Evolutionary conservation across 2,797 vertebrate species (phyloP).

Genomic region (Characodon lateralis): DNA sequence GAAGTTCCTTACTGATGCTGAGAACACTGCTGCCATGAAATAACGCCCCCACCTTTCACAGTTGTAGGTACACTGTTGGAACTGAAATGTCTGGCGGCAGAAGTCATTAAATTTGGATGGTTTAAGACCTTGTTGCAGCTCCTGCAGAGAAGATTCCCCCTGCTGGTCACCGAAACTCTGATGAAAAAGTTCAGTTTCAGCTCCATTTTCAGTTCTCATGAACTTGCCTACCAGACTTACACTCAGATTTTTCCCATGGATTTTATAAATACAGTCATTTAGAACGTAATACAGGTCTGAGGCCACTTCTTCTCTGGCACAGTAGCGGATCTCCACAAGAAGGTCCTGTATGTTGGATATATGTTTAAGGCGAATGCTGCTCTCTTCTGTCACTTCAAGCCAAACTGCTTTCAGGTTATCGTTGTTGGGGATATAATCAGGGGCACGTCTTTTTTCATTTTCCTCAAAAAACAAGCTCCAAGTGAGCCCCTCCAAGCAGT

Average conservation of each 20-base stretch:
- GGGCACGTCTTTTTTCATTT: constrained; percentile 63
- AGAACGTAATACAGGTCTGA: constrained; percentile 66
- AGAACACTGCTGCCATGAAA: constrained; percentile 73
- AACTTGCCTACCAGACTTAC: constrained; percentile 63
- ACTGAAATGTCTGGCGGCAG: constrained; percentile 73
- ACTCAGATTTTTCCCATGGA: constrained; percentile 51
- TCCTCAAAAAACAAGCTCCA: constrained; percentile 77
- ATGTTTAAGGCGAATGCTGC: constrained; percentile 54
- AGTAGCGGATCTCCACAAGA: constrained; percentile 73
- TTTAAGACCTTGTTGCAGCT: constrained; percentile 66
- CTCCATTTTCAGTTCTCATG: constrained; percentile 26
- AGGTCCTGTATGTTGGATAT: constrained; percentile 70
- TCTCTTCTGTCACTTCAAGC: constrained; percentile 23
- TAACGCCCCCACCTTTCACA: constrained; percentile 74
- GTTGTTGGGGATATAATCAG: constrained; percentile 46
- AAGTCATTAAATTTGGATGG: constrained; percentile 66
- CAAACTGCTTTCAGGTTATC: constrained; percentile 48
- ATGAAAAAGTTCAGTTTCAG: constrained; percentile 43
- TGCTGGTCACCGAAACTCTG: constrained; percentile 43
- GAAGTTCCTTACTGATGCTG: constrained; percentile 69
- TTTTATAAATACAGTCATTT: constrained; percentile 71
- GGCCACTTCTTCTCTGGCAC: constrained; percentile 59
- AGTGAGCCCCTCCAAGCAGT: constrained; percentile 73
- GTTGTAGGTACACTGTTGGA: constrained; percentile 59
- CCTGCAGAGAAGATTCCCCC: constrained; percentile 40